Base-by-base conservation (phyloP, 1,140 invertebrate species). In the Dinoponera quadriceps region DNA sequence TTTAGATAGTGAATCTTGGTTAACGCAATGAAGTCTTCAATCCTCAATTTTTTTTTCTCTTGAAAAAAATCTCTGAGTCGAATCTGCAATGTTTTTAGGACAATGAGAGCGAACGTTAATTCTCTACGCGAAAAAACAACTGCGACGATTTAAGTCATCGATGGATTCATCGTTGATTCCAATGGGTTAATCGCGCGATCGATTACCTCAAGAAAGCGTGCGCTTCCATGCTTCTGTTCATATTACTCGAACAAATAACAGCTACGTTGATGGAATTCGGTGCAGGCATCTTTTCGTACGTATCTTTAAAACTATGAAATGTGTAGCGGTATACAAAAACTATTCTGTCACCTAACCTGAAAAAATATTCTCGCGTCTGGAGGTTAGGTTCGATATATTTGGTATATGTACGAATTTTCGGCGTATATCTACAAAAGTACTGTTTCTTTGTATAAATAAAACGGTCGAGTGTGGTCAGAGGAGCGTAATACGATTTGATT, bases 161-260 rank as follows among this genome's bases (percentile, higher is more conserved):
- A 75, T 18, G 60, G 29, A 14, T 48, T 73, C 73, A 25, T 4
- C 20, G 4, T 60, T 16, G 48, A 13, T 20, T 3, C 1, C n/a
- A 22, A 22, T 13, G 16, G 38, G 20, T 38, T 0, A 33, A 44
- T 1, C 29, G 20, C 22, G 29, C 2, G n/a, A 65, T 20, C 4
- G 16, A 68, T 91, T 93, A 94, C 94, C 97, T 97, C 25, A 99
- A 94, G 94, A 99, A 99, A 72, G 97, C 97, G 95, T 99, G 99
- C 16, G 99, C 99, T 95, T 99, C 99, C 99, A 99, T 99, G 90
- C 98, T 99, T 82, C 99, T 95, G 92, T 99, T 99, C 98, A 99
- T 99, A 94, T 99, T 99, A 91, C 98, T 99, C 5, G 98, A 99
- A 94, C 99, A 99, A 85, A 99, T 98, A 62, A 99, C 98, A 14